Conservation (phyloP, 1,140 invertebrate genomes). For the Tenebrio molitor region DNA sequence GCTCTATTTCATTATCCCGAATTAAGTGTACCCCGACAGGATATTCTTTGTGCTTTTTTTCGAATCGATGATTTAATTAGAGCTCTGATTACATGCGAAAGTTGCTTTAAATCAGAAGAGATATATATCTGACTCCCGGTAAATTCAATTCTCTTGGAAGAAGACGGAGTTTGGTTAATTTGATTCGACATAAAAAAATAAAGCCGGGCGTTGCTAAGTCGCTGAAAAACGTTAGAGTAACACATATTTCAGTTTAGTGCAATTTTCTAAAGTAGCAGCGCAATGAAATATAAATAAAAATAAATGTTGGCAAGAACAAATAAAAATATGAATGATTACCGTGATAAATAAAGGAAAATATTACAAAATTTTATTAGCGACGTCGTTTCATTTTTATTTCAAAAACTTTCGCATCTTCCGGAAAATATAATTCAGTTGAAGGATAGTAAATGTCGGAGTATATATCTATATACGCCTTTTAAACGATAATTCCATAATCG, state of each 20-base stretch:
- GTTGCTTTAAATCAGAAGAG: too few relatives aligned
- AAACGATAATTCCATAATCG: background rate
- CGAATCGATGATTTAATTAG: constrained; percentile 38
- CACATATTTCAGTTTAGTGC: constrained; percentile 11
- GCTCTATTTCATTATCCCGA: background rate
- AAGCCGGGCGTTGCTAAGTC: background rate
- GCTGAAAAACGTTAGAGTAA: background rate
- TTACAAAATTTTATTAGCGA: constrained; percentile 21
- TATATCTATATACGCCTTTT: background rate
- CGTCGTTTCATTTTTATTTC: constrained; percentile 20
- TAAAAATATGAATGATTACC: constrained; percentile 34
- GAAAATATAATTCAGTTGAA: constrained; percentile 4
- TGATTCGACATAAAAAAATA: background rate
- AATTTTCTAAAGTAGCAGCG: constrained; percentile 31
- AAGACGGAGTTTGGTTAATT: too few relatives aligned
- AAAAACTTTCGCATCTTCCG: constrained; percentile 3
- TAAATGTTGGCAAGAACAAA: constrained; percentile 24
- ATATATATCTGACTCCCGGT: too few relatives aligned
- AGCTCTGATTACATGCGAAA: background rate
- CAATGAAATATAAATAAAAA: constrained; percentile 37
- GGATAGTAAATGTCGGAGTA: constrained; percentile 9
- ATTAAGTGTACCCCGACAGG: constrained; percentile 10
- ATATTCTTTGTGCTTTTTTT: constrained; percentile 20
- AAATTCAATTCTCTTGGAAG: too few relatives aligned
- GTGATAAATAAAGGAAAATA: constrained; percentile 33